Conservation (phyloP, 2,888 invertebrate genomes). For the Tetropium fuscum region DNA sequence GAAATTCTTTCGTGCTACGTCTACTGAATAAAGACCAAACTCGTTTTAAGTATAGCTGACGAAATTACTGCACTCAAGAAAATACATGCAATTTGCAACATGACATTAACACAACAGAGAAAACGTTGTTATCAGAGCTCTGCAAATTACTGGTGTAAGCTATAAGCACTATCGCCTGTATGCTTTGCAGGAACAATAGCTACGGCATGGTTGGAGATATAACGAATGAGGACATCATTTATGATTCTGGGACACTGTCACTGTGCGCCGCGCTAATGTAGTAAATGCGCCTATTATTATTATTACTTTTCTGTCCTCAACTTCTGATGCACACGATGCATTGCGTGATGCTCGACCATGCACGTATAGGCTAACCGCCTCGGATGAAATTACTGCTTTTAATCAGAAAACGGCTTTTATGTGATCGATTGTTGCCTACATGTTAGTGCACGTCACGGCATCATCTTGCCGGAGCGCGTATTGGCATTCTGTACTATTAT, state of each 20-base stretch:
- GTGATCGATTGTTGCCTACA: conserved; percentile 40
- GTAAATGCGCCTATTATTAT: conserved; percentile 6
- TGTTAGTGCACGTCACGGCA: conserved; percentile 36
- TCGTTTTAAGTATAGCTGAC: background rate
- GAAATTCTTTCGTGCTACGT: too few relatives aligned
- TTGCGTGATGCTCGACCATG: conserved; percentile 38
- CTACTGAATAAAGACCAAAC: too few relatives aligned
- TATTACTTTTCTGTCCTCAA: conserved; percentile 17
- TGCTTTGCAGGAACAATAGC: conserved; percentile 18
- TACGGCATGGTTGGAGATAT: conserved; percentile 8
- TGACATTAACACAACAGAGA: conserved; percentile 20
- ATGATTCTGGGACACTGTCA: conserved; percentile 4
- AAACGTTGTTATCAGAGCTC: conserved; percentile 33
- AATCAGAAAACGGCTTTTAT: conserved; percentile 40
- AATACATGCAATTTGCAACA: conserved; percentile 1
- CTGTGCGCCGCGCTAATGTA: conserved; percentile 17
- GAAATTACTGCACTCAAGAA: background rate
- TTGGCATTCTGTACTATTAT: too few relatives aligned
- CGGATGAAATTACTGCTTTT: conserved; percentile 39
- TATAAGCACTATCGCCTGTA: conserved; percentile 37
- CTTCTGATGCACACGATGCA: conserved; percentile 19
- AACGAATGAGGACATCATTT: background rate
- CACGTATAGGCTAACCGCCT: conserved; percentile 31
- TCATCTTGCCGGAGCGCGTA: conserved; percentile 17
- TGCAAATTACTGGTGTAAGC: conserved; percentile 46